phyloP scores from a whole-genome alignment of 2,797 vertebrate species.

The Pseudochirops corinnae region DNA sequence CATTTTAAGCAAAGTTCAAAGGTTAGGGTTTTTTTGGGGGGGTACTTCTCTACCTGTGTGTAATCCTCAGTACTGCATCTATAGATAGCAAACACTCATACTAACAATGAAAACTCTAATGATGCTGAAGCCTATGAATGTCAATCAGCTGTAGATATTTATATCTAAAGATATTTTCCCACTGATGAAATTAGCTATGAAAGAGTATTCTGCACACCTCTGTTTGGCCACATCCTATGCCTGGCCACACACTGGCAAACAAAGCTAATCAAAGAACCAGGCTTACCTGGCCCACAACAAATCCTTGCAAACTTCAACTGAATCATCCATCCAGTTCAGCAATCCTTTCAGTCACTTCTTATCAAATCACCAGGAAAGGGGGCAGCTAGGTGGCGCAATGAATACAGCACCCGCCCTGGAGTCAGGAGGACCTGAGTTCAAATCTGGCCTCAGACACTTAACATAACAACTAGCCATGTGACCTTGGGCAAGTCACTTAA shows the following conservation, averaged over 20 bases:
- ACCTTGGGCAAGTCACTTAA: too few relatives aligned
- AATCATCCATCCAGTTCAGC: not conserved
- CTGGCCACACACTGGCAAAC: not conserved
- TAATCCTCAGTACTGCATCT: not conserved
- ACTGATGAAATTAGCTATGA: not conserved
- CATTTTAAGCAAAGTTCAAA: not conserved
- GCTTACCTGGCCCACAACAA: not conserved
- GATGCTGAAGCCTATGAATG: not conserved
- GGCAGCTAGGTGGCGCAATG: too few relatives aligned
- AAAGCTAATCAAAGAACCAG: not conserved
- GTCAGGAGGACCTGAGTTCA: too few relatives aligned
- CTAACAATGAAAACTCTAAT: not conserved
- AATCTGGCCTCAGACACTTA: too few relatives aligned
- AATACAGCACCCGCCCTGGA: too few relatives aligned
- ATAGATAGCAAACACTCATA: not conserved
- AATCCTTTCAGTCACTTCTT: not conserved
- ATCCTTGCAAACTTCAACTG: slow-evolving; percentile 10
- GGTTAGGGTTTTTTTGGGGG: not conserved
- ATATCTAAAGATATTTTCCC: not conserved
- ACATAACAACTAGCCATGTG: too few relatives aligned
- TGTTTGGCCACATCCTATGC: not conserved
- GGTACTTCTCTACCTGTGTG: not conserved
- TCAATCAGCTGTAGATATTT: not conserved
- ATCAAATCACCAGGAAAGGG: not conserved
- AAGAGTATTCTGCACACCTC: not conserved